Conservation (phyloP, 2,113 vertebrate genomes). For the Nicator chloris region DNA sequence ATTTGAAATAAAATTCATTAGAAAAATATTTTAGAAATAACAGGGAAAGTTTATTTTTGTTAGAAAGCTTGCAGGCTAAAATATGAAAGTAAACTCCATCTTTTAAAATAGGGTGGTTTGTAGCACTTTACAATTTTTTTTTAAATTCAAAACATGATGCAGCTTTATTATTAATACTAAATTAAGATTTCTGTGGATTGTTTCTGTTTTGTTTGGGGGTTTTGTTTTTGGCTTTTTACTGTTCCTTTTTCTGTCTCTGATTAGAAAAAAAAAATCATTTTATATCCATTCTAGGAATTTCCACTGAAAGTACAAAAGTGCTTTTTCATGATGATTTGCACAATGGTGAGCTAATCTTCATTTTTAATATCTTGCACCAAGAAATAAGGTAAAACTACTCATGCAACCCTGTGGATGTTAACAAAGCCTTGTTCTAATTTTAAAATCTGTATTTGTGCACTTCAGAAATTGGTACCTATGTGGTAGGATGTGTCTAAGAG, state of each 20-base stretch:
- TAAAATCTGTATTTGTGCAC: not conserved
- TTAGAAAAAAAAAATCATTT: not conserved
- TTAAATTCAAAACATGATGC: not conserved
- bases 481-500: not conserved
- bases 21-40: not conserved
- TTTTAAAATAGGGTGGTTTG: not conserved
- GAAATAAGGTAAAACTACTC: not conserved
- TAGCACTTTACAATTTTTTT: not conserved
- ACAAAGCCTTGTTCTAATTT: not conserved
- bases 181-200: not conserved
- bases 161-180: not conserved
- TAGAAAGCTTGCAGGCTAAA: not conserved
- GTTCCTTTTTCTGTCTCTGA: not conserved
- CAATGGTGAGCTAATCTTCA: not conserved
- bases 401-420: not conserved
- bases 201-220: not conserved
- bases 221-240: not conserved
- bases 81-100: not conserved
- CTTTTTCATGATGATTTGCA: not conserved
- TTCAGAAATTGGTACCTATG: rapidly evolving
- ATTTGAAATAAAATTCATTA: not conserved
- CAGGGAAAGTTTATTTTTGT: not conserved
- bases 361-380: not conserved
- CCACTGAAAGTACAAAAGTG: not conserved
- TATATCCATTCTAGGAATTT: not conserved